These are phyloP conservation scores for Plemyria rubiginata DNA, from an alignment of 2,888 invertebrate genomes.

Conservation along the genomic window DNA sequence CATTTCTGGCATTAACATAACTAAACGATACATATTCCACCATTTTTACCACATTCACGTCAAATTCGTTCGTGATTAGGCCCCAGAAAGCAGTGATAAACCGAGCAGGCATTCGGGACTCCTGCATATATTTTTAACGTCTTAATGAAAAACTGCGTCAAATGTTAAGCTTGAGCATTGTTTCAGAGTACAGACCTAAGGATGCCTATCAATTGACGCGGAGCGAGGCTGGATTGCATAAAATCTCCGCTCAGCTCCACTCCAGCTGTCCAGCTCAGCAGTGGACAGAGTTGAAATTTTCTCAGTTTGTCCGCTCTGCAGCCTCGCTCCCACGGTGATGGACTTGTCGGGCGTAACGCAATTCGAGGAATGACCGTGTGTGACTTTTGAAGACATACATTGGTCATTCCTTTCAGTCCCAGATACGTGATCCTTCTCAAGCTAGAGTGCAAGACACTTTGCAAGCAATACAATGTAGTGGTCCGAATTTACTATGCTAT, in stretches of 20 bases:
- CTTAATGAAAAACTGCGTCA: neutral
- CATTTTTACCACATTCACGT: too few species aligned
- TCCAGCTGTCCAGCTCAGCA: too few species aligned
- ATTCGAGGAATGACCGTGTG: neutral
- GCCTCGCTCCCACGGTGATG: too few species aligned
- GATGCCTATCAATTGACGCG: neutral
- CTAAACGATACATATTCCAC: too few species aligned
- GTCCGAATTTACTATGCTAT: too few species aligned
- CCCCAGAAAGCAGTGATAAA: too few species aligned
- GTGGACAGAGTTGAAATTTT: too few species aligned
- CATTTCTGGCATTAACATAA: too few species aligned
- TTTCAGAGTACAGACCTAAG: neutral
- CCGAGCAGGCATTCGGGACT: neutral
- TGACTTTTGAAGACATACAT: neutral
- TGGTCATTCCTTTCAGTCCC: neutral
- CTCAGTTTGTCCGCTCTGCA: too few species aligned
- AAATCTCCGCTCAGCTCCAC: too few species aligned
- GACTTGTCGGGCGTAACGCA: neutral
- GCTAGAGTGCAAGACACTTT: neutral
- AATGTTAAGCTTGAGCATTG: neutral
- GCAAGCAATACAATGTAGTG: neutral
- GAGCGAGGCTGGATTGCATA: too few species aligned
- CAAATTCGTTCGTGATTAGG: too few species aligned
- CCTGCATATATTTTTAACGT: neutral
- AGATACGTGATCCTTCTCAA: neutral